Percentiles rank a stretch among this genome's conserved stretches.
Evolutionary conservation across 2,113 vertebrate species (phyloP).

Genomic region (Apeltes quadracus): DNA sequence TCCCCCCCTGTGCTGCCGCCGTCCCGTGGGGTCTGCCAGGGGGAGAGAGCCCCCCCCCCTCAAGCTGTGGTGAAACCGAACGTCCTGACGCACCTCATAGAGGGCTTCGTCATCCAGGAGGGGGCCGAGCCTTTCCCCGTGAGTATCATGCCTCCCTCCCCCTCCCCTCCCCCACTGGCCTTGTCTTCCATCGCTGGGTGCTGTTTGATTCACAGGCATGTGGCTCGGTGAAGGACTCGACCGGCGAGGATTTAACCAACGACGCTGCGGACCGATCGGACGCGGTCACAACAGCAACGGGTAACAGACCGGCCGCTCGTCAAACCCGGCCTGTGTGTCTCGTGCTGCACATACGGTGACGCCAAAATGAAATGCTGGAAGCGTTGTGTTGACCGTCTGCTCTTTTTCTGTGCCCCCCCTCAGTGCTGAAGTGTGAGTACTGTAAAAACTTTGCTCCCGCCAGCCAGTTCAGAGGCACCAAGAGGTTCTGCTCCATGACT

Average conservation of each 20-base stretch:
- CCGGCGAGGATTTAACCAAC: constrained; percentile 66
- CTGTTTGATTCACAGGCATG: constrained; percentile 73
- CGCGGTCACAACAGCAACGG: constrained; percentile 65
- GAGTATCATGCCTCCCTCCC: constrained; percentile 59
- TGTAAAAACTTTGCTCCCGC: constrained; percentile 92
- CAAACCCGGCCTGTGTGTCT: no score
- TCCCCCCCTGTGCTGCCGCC: constrained; percentile 55
- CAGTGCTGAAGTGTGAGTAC: constrained; percentile 94
- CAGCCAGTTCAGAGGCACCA: constrained; percentile 92
- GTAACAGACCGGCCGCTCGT: constrained; percentile 47
- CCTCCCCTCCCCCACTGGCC: background rate
- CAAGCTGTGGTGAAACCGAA: constrained; percentile 98
- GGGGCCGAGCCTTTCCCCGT: constrained; percentile 98
- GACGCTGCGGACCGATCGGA: constrained; percentile 72
- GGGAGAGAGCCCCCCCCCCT: constrained; percentile 85
- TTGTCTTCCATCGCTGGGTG: background rate
- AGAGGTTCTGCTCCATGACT: constrained; percentile 95
- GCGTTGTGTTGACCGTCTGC: background rate
- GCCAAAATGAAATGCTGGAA: background rate
- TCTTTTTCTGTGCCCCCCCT: constrained; percentile 13
- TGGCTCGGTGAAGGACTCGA: constrained; percentile 76
- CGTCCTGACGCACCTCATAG: constrained; percentile 98
- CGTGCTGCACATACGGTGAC: no score
- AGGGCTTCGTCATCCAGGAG: constrained; percentile 98
- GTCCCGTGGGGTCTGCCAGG: constrained; percentile 71